Conservation (phyloP, 2,113 vertebrate species). For the Pristiophorus japonicus region DNA sequence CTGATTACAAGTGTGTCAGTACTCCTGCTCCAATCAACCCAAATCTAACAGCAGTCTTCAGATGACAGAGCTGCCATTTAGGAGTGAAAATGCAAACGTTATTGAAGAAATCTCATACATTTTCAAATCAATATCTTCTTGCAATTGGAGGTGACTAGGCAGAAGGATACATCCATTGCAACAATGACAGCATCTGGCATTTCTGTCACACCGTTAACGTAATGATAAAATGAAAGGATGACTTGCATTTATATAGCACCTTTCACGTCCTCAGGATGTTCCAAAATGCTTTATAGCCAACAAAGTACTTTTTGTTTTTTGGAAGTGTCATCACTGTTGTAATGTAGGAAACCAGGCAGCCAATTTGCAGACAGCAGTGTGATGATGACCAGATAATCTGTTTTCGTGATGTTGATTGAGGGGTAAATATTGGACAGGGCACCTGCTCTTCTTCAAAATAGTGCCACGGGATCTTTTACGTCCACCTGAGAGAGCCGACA, state of each 20-base stretch:
- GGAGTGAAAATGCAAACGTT: background rate
- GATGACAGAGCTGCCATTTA: background rate
- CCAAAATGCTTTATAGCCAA: background rate
- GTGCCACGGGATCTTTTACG: too few species aligned
- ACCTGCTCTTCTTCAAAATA: too few species aligned
- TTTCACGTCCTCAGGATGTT: background rate
- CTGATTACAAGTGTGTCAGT: constrained; percentile 7
- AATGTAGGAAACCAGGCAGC: background rate
- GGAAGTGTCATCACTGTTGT: background rate
- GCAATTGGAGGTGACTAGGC: background rate
- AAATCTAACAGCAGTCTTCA: background rate
- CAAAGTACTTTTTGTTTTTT: background rate
- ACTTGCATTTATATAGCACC: background rate
- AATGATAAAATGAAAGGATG: background rate
- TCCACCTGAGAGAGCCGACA: too few species aligned
- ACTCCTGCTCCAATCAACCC: background rate
- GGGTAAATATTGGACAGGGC: background rate
- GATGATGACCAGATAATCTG: background rate
- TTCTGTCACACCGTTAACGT: background rate
- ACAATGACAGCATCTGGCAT: background rate
- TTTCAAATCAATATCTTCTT: constrained; percentile 8
- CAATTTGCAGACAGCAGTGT: background rate
- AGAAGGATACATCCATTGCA: too few species aligned
- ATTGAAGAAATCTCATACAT: background rate
- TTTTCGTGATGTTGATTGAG: background rate